Evolutionary conservation across 2,113 vertebrate genomes (phyloP).

Genomic region (Pongo abelii): DNA sequence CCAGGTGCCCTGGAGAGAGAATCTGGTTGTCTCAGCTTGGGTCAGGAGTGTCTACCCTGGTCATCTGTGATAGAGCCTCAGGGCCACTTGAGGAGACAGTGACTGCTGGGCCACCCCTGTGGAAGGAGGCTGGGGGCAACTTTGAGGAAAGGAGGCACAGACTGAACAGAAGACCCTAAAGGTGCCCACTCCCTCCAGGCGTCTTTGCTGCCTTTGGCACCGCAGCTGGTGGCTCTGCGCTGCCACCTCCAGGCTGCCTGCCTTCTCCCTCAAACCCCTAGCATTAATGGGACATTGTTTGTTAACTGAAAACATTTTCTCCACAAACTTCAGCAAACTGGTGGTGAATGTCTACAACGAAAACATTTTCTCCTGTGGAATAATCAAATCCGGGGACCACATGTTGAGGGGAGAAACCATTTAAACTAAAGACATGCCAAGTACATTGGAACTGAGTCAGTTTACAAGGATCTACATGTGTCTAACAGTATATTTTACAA

Average conservation of each 20-base stretch:
- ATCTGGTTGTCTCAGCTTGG: not conserved
- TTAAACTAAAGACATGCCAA: constrained; percentile 7
- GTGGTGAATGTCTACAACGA: not conserved
- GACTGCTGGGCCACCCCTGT: not conserved
- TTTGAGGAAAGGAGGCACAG: not conserved
- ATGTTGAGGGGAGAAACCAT: not conserved
- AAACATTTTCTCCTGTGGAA: not conserved
- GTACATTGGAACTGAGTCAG: not conserved
- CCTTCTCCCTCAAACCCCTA: not conserved
- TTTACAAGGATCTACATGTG: not conserved
- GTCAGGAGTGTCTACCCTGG: not conserved
- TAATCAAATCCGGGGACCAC: not conserved
- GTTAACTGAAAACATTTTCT: constrained; percentile 38
- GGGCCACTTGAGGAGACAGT: not conserved
- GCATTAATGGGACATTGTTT: not conserved
- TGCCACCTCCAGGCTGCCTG: not conserved
- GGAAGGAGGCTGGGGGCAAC: not conserved
- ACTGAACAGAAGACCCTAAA: not conserved
- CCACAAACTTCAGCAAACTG: not conserved
- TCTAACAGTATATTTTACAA: not conserved
- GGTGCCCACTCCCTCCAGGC: not conserved
- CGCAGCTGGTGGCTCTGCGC: not conserved
- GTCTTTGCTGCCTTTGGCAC: not conserved
- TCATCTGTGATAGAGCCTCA: not conserved
- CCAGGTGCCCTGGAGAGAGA: not conserved